Evolutionary conservation across 1,140 invertebrate genomes (phyloP).

Genomic region (Procambarus virginalis): DNA sequence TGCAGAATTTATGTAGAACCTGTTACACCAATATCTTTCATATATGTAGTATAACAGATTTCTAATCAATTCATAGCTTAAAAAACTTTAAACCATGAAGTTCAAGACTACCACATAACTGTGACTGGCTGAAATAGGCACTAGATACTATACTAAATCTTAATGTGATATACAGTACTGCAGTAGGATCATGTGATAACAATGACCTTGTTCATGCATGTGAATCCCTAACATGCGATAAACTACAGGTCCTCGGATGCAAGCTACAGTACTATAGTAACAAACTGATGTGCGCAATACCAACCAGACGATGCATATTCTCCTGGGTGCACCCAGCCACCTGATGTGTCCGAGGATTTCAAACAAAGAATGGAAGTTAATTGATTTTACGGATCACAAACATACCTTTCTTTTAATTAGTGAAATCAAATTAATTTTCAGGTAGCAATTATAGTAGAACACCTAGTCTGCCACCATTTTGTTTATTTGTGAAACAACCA

Average conservation of each 20-base stretch:
- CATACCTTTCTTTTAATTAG: neutral
- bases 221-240: slow-evolving; percentile 18
- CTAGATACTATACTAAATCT: neutral
- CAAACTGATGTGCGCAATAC: slow-evolving; percentile 70
- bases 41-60: neutral
- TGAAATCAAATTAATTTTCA: neutral
- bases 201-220: slow-evolving; percentile 19
- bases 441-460: neutral
- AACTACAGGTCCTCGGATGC: slow-evolving; percentile 15
- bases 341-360: slow-evolving; percentile 77
- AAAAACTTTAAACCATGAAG: neutral
- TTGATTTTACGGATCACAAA: neutral
- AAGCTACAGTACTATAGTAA: slow-evolving; percentile 12
- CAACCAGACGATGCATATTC: slow-evolving; percentile 99
- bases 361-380: slow-evolving; percentile 22
- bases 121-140: neutral
- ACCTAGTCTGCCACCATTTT: neutral
- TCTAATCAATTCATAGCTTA: neutral
- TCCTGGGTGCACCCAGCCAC: slow-evolving; percentile 97
- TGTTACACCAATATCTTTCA: neutral
- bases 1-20: neutral
- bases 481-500: neutral
- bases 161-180: neutral
- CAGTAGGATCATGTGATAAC: slow-evolving; percentile 5
- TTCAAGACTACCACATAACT: neutral